Evolutionary conservation across 2,888 invertebrate species (phyloP), one percentile per base, ranked within the genome.

Genomic region (Penaeus monodon): DNA sequence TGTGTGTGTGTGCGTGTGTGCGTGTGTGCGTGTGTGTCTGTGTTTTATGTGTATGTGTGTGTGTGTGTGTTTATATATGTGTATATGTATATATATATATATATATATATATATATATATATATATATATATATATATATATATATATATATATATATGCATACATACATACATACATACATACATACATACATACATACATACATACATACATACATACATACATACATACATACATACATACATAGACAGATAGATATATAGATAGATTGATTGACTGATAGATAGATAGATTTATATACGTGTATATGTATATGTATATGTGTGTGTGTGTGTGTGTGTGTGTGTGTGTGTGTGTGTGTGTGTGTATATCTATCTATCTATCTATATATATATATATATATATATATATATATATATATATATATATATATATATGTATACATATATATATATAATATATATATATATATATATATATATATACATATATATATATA

Each of bases 401-500:
- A 8, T 3, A 68, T 68, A 8, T 68, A 68, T 68, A 8, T 3
- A 68, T 3, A 68, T 29, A 3, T 29, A 8, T 7, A 68, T 68
- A 8, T 68, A 68, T 68, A 29, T 3, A 68, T 29, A 3, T 29
- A 8, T 7, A 68, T 68, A 8, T 68, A 68, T 68, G 8, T 8
- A 68, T 68, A 68, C 20, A 68, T 68, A 68, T 68, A 68, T 68
- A 3, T 17, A 27, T 27, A 1, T 6, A 6, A 14, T 68, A 14
- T 68, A 68, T 68, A 68, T 68, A 68, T 68, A 68, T 17, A 68
- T 68, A 68, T 68, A 68, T 68, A 68, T 68, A 68, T 68, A 68
- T 68, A 68, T 68, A 68, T 68, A 68, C 8, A 68, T 68, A 68
- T 68, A 68, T 68, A 68, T 68, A 68, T 68, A 68, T 68, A 68